These are phyloP conservation scores for Trachelus tabidus DNA, from an alignment of 2,888 invertebrate genomes.

Conservation along the genomic window DNA sequence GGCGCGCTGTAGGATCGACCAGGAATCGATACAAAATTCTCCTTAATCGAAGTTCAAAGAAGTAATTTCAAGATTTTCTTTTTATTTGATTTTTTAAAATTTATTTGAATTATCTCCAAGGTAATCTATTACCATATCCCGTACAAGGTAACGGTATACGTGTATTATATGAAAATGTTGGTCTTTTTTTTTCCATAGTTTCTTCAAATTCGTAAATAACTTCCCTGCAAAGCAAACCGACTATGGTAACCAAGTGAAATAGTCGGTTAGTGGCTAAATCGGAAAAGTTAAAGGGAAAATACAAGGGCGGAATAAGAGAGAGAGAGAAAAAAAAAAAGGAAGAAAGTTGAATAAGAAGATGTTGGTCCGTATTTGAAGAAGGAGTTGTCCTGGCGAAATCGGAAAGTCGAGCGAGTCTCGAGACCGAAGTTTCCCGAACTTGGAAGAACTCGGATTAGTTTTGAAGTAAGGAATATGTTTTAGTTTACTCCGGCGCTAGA, in stretches of 20 bases:
- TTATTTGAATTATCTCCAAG: neutral
- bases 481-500: slow-evolving; percentile 19
- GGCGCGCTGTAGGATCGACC: neutral
- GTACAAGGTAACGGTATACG: neutral
- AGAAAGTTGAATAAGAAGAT: neutral
- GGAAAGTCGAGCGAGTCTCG: neutral
- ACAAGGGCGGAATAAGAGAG: neutral
- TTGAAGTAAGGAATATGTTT: neutral
- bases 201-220: neutral
- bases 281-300: neutral
- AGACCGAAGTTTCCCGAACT: neutral
- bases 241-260: neutral
- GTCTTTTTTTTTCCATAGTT: neutral
- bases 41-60: neutral
- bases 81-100: neutral
- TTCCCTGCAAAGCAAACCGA: neutral
- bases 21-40: neutral
- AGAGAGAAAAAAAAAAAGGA: neutral
- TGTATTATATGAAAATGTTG: neutral
- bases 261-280: neutral
- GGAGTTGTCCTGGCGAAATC: neutral
- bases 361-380: neutral
- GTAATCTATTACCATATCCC: neutral
- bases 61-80: neutral
- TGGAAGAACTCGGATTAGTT: neutral